Evolutionary conservation across 2,113 vertebrate species (phyloP), one percentile per base, ranked within the genome.

Genomic region (Balaeniceps rex): DNA sequence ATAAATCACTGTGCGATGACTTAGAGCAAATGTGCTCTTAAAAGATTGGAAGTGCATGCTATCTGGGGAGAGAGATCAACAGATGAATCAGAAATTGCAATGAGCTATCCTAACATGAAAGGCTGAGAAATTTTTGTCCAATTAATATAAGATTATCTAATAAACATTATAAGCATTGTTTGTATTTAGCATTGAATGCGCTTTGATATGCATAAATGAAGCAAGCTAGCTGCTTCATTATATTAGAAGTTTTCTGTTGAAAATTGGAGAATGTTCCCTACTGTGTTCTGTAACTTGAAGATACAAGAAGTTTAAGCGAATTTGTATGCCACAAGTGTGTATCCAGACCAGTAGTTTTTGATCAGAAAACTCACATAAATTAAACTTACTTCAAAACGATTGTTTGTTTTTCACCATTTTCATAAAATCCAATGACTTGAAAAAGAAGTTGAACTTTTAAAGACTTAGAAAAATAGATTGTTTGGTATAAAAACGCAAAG

Each of bases 371-470:
- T 80, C 70, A 77, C 88, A 94, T 69, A 93, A 93, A 94, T 88
- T 91, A 90, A 92, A 93, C 34, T 70, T 36, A 66, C 87, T 94
- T 94, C 82, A 90, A 92, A 96, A 87, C 79, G 40, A 74, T 54
- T 9, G 44, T 68, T 91, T 52, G 17, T 87, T 87, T 93, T 88
- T 84, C 70, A 82, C 63, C 13, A 44, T 78, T 85, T 82, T 74
- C 16, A 85, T 5, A 83, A 76, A 90, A 61, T 44, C 12, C 38
- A 83, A 29, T 51, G 44, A 46, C 54, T 89, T 85, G 31, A 6
- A 87, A 91, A 91, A 72, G 44, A 88, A 77, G 24, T 5, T 65
- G 38, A 82, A 51, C 40, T 75, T 95, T 55, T 42, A 63, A 88
- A 92, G 46, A 60, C 71, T 88, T 74, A 60, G 38, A 60, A 96